Conservation (phyloP, 1,140 invertebrate species). For the Oreohelix idahoensis region DNA sequence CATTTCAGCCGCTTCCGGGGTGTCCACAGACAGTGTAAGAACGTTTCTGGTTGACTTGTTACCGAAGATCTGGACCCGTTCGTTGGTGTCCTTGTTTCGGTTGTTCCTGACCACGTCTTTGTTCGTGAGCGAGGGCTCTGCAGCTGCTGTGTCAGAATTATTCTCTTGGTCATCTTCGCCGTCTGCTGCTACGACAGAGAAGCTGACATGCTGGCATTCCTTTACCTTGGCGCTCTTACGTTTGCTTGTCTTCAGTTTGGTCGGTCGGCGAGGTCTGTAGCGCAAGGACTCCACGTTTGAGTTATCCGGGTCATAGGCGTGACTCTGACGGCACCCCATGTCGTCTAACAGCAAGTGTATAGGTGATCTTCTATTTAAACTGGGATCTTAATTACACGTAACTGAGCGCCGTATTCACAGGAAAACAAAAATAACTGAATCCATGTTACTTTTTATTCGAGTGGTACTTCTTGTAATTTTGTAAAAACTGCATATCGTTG, state of each 20-base stretch:
- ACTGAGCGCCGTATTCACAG: too few relatives aligned
- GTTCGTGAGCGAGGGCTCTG: not conserved
- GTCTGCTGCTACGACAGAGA: not conserved
- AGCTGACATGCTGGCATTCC: too few relatives aligned
- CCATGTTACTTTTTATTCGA: too few relatives aligned
- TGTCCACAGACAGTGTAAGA: constrained; percentile 21
- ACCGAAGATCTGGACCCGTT: not conserved
- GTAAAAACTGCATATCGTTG: too few relatives aligned
- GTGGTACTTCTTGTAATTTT: too few relatives aligned
- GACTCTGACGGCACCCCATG: constrained; percentile 26
- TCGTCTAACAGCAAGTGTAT: too few relatives aligned
- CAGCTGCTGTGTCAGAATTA: not conserved
- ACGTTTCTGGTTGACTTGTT: constrained; percentile 7
- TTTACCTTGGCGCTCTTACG: not conserved
- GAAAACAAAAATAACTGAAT: too few relatives aligned
- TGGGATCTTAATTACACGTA: too few relatives aligned
- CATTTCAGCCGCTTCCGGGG: constrained; percentile 8
- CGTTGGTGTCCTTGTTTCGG: not conserved
- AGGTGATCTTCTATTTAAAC: too few relatives aligned
- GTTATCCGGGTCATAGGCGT: not conserved
- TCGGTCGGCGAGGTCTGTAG: not conserved
- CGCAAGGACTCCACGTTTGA: not conserved
- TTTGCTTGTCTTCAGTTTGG: not conserved
- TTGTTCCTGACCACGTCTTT: not conserved
- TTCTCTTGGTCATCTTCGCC: not conserved